Conservation (phyloP, 2,888 invertebrate species). For the Apoda limacodes region DNA sequence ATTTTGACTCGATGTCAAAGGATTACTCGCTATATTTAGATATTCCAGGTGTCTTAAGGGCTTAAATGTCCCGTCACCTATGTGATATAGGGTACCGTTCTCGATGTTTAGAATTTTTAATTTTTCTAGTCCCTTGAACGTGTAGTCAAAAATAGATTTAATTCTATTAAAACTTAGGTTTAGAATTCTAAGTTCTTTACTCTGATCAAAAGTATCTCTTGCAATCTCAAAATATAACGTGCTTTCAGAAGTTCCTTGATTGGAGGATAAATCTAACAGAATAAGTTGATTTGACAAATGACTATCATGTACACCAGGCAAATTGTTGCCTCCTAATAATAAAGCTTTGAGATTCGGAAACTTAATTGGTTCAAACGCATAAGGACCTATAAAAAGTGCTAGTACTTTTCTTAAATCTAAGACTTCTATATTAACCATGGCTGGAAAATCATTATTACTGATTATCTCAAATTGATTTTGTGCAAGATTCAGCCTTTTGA, state of each 20-base stretch:
- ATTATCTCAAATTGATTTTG: slow-evolving; percentile 70
- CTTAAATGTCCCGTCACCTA: slow-evolving; percentile 57
- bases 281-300: slow-evolving; percentile 54
- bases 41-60: slow-evolving; percentile 48
- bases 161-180: slow-evolving; percentile 68
- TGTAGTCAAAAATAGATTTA: slow-evolving; percentile 54
- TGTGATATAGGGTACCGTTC: slow-evolving; percentile 61
- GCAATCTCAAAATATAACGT: slow-evolving; percentile 63
- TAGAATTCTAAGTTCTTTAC: slow-evolving; percentile 52
- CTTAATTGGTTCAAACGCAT: slow-evolving; percentile 51
- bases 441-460: slow-evolving; percentile 57
- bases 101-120: slow-evolving; percentile 60
- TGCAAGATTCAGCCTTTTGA: slow-evolving; percentile 55
- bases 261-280: slow-evolving; percentile 62
- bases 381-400: slow-evolving; percentile 49
- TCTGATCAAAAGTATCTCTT: slow-evolving; percentile 55
- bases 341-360: slow-evolving; percentile 65
- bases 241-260: slow-evolving; percentile 47
- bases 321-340: slow-evolving; percentile 61
- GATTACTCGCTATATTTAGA: slow-evolving; percentile 68
- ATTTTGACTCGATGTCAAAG: slow-evolving; percentile 48
- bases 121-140: slow-evolving; percentile 60
- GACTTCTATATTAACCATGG: slow-evolving; percentile 63
- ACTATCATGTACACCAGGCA: slow-evolving; percentile 61
- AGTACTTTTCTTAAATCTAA: slow-evolving; percentile 68